Percentiles rank a stretch among this genome's conserved stretches.
These are phyloP conservation scores for Hepsetus odoe DNA, from an alignment of 2,113 vertebrate species.

Conservation along the genomic window DNA sequence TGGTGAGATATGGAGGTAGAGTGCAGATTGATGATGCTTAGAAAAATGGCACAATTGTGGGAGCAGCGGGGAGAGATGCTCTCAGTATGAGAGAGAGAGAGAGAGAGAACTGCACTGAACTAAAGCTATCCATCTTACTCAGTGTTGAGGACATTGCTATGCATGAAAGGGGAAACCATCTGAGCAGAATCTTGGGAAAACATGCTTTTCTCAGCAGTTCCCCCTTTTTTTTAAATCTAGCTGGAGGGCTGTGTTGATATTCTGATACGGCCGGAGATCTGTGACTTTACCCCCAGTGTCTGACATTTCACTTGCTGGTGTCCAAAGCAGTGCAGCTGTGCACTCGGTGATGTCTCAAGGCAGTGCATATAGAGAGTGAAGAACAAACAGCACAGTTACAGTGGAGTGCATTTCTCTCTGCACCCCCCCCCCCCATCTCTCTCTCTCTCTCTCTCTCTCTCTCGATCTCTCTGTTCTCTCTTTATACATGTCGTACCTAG, in stretches of 20 bases:
- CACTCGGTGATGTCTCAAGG: slow-evolving; percentile 38
- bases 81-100: background rate
- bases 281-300: slow-evolving; percentile 41
- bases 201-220: slow-evolving; percentile 22
- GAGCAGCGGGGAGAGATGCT: slow-evolving; percentile 2
- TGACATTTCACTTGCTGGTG: slow-evolving; percentile 42
- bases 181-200: slow-evolving; percentile 37
- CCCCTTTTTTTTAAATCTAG: slow-evolving; percentile 40
- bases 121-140: slow-evolving; percentile 47
- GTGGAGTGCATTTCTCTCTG: slow-evolving; percentile 18
- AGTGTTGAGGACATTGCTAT: slow-evolving; percentile 22
- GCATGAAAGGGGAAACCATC: slow-evolving; percentile 27
- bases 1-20: slow-evolving; percentile 24
- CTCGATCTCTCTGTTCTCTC: background rate
- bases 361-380: slow-evolving; percentile 27
- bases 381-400: slow-evolving; percentile 35
- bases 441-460: background rate
- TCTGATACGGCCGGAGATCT: slow-evolving; percentile 36
- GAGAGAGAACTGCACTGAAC: slow-evolving; percentile 8
- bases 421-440: background rate
- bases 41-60: slow-evolving; percentile 18
- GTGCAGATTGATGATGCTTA: slow-evolving; percentile 33
- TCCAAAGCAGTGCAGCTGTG: slow-evolving; percentile 39
- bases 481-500: too few relatives aligned
- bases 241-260: slow-evolving; percentile 47